phyloP scores from a whole-genome alignment of 2,113 vertebrate genomes.

The Osmerus mordax region DNA sequence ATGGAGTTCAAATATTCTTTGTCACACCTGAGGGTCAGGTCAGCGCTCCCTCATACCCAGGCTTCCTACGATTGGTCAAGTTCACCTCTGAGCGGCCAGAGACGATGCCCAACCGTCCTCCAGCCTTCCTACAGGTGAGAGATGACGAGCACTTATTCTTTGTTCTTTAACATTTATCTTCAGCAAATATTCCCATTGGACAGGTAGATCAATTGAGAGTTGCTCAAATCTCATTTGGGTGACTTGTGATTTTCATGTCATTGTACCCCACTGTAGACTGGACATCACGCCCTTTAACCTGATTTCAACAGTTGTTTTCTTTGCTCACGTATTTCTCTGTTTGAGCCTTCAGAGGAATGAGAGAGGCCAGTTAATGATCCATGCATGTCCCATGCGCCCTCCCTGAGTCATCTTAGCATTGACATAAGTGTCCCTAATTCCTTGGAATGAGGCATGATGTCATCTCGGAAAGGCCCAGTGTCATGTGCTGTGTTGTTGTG shows the following conservation, averaged over 20 bases:
- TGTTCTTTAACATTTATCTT: background rate
- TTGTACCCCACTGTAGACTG: background rate
- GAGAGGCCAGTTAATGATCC: constrained; percentile 39
- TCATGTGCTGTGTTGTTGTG: background rate
- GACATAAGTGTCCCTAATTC: constrained; percentile 34
- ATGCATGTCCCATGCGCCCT: background rate
- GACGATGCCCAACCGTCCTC: constrained; percentile 72
- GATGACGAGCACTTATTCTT: background rate
- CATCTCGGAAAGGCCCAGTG: constrained; percentile 22
- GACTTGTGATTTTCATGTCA: background rate
- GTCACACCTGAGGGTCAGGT: constrained; percentile 92
- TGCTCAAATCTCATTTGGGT: background rate
- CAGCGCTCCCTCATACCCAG: constrained; percentile 94
- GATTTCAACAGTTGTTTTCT: constrained; percentile 34
- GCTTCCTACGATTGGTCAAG: constrained; percentile 91
- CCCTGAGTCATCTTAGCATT: constrained; percentile 44
- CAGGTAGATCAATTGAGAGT: background rate
- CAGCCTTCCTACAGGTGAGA: constrained; percentile 93
- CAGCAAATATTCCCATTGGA: background rate
- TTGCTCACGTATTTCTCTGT: background rate
- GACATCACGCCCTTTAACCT: constrained; percentile 41
- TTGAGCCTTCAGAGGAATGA: constrained; percentile 35
- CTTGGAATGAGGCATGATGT: constrained; percentile 29
- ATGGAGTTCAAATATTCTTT: constrained; percentile 96
- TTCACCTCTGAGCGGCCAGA: constrained; percentile 79